Conservation (phyloP, 2,113 vertebrate species). For the Abramis brama region DNA sequence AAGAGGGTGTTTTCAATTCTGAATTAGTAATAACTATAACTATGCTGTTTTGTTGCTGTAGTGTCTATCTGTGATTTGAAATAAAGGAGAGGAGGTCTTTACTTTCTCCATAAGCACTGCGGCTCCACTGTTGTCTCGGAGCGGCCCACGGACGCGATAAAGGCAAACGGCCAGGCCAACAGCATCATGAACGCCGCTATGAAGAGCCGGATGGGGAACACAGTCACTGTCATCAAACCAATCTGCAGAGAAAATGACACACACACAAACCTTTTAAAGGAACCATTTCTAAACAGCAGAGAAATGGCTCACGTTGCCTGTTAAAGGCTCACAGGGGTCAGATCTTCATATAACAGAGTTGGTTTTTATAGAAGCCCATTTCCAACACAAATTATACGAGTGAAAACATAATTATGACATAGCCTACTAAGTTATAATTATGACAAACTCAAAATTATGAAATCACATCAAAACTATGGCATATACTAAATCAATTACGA, state of each 20-base stretch:
- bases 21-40: background rate
- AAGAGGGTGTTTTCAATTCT: background rate
- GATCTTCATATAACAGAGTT: background rate
- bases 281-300: background rate
- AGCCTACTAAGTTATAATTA: too few relatives aligned
- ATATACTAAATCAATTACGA: too few relatives aligned
- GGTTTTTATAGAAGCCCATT: too few relatives aligned
- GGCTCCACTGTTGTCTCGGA: slow-evolving; percentile 82
- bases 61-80: background rate
- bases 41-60: too few relatives aligned
- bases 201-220: slow-evolving; percentile 93
- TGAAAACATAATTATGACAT: too few relatives aligned
- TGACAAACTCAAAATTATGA: too few relatives aligned
- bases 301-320: background rate
- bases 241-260: slow-evolving; percentile 78
- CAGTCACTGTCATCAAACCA: slow-evolving; percentile 90
- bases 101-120: slow-evolving; percentile 88
- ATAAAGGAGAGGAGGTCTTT: slow-evolving; percentile 7
- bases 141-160: slow-evolving; percentile 86
- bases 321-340: background rate
- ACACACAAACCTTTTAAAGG: background rate
- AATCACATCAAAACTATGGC: too few relatives aligned
- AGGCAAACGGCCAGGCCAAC: slow-evolving; percentile 95
- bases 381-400: too few relatives aligned
- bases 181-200: slow-evolving; percentile 96